Evolutionary conservation across 2,113 vertebrate genomes (phyloP), one percentile per base, ranked within the genome.

Genomic region (Mastomys natalensis): DNA sequence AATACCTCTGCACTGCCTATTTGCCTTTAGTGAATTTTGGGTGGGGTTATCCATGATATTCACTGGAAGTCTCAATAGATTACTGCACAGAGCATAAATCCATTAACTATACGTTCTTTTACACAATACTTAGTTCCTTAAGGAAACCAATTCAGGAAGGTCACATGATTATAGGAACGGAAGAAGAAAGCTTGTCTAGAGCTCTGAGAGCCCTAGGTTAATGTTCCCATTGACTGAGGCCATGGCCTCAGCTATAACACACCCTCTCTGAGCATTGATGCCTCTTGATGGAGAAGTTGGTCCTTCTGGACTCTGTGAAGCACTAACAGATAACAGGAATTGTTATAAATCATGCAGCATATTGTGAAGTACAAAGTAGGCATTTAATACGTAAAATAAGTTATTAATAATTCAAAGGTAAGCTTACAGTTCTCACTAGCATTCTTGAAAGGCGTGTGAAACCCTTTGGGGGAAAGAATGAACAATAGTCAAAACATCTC

Each of bases 391-490:
- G 64, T 7, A 51, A 31, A 92, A 74, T 12, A 51, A 78, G 40
- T 17, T 81, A 48, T 64, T 84, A 60, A 53, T 88, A 40, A 92
- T 90, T 73, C 77, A 81, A 96, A 96, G 40, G 15, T 31, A 91
- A 3, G 43, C 37, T 78, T 93, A 87, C 45, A 22, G 24, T 48
- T 89, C 95, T 95, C 22, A 62, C 58, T 89, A 84, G 64, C 26
- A 88, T 22, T 40, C 53, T 21, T 80, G 82, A 87, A 78, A 70
- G 3, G 3, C 15, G 40, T 45, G 84, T 64, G 31, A 70, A 53
- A 87, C 51, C 19, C 17, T 96, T 91, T 87, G 58, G 74, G 74
- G 93, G 78, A 93, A 96, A 68, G 88, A 15, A 85, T 19, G 24
- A 51, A 64, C 29, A 81, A 60, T 3, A 90, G 37, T 72, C 31